Evolutionary conservation across 2,888 invertebrate species (phyloP), one percentile per base, ranked within the genome.

Genomic region (Microctonus aethiopoides): DNA sequence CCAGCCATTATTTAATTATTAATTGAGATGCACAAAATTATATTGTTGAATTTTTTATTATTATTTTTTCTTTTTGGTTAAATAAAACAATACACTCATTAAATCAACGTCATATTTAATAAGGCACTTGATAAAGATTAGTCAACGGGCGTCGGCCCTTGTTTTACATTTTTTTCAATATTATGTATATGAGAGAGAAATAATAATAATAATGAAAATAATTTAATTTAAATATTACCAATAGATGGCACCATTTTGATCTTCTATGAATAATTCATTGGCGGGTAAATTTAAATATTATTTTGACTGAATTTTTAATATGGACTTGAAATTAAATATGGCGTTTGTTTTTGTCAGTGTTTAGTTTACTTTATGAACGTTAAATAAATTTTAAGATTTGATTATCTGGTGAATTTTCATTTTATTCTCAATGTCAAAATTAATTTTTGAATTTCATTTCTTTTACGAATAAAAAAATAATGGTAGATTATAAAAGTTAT

Each of bases 401-500:
- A 29, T 29, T 29, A 29, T 7, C 29, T 5, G 7, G 7, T 29
- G 29, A 5, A 29, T 29, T 5, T 29, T 7, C 29, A 7, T 29
- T 29, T 29, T 29, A 7, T 29, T 29, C 29, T 29, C n/a, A n/a
- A n/a, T n/a, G n/a, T n/a, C n/a, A n/a, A 29, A 3, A 5, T 29
- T 29, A 29, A 29, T 29, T 29, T 5, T 29, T 29, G 29, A 29
- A 5, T 5, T 29, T 5, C 29, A 7, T 29, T 5, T 29, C 7
- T 29, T 7, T 46, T 13, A 61, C 6, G 67, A 22, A 52, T 69
- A 26, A 59, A 66, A 36, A 51, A 32, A 39, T 59, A 68, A 76
- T 74, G 76, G 63, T 62, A 6, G 65, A 73, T 62, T 54, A 75
- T 4, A 67, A 74, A 7, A 24, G 39, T 73, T 90, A 92, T 83